These are phyloP conservation scores for Nycteola revayana DNA, from an alignment of 2,888 invertebrate genomes.

Conservation along the genomic window DNA sequence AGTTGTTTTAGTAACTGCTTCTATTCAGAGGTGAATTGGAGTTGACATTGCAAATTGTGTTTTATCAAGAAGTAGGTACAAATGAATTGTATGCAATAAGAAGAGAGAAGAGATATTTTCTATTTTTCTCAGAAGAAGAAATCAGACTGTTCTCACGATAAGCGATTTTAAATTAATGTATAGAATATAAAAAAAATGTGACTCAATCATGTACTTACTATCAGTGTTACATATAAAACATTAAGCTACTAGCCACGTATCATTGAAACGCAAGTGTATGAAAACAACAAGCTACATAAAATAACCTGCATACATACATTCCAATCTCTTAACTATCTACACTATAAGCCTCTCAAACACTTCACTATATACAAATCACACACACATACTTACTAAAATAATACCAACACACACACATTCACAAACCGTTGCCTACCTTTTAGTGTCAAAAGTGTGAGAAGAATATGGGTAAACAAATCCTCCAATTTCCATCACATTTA, in stretches of 20 bases:
- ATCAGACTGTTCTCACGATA: too few relatives aligned
- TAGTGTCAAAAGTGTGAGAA: conserved; percentile 81
- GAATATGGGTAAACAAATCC: conserved; percentile 83
- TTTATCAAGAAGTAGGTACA: background rate
- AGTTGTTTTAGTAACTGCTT: conserved; percentile 10
- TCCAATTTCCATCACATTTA: conserved; percentile 83
- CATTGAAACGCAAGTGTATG: too few relatives aligned
- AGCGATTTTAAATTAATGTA: too few relatives aligned
- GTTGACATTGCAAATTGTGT: conserved; percentile 10
- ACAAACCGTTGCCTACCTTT: conserved; percentile 61
- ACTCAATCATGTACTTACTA: too few relatives aligned
- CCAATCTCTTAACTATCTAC: conserved; percentile 5
- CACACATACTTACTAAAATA: conserved; percentile 47
- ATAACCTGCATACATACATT: too few relatives aligned
- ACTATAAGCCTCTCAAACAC: conserved; percentile 30
- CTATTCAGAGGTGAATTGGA: conserved; percentile 16
- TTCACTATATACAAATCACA: conserved; percentile 27
- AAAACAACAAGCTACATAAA: too few relatives aligned
- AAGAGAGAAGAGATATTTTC: too few relatives aligned
- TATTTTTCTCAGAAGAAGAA: too few relatives aligned
- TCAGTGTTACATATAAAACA: too few relatives aligned
- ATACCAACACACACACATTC: conserved; percentile 37
- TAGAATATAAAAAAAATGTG: too few relatives aligned
- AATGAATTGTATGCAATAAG: too few relatives aligned
- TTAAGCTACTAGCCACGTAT: too few relatives aligned